These are phyloP conservation scores for Condylura cristata DNA, from an alignment of 2,113 vertebrate genomes.

Conservation along the genomic window DNA sequence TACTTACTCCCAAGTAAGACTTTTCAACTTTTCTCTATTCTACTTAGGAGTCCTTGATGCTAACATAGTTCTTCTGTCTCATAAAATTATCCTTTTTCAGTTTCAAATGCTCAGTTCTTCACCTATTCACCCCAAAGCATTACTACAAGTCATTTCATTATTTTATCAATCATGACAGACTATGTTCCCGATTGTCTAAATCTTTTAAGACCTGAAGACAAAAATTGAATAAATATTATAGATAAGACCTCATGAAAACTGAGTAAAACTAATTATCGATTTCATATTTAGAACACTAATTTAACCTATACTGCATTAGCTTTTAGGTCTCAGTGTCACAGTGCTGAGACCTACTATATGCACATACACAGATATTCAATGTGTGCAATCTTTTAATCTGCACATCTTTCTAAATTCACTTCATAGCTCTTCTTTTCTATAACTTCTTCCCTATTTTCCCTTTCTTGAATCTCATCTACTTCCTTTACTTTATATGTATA, in stretches of 20 bases:
- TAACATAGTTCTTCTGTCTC: neutral
- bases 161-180: neutral
- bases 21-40: neutral
- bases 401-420: neutral
- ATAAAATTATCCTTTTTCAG: neutral
- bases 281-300: neutral
- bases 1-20: neutral
- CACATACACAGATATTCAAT: neutral
- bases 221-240: conserved; percentile 22
- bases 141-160: neutral
- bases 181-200: neutral
- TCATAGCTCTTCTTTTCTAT: neutral
- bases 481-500: neutral
- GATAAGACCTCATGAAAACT: neutral
- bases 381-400: neutral
- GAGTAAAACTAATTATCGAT: neutral
- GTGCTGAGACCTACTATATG: neutral
- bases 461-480: neutral
- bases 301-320: neutral
- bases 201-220: neutral
- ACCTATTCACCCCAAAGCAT: neutral
- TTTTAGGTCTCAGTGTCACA: neutral
- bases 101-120: neutral
- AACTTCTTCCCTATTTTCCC: neutral
- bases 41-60: neutral